Evolutionary conservation across 2,888 invertebrate genomes (phyloP), one percentile per base, ranked within the genome.

Genomic region (Perizoma flavofasciatum): DNA sequence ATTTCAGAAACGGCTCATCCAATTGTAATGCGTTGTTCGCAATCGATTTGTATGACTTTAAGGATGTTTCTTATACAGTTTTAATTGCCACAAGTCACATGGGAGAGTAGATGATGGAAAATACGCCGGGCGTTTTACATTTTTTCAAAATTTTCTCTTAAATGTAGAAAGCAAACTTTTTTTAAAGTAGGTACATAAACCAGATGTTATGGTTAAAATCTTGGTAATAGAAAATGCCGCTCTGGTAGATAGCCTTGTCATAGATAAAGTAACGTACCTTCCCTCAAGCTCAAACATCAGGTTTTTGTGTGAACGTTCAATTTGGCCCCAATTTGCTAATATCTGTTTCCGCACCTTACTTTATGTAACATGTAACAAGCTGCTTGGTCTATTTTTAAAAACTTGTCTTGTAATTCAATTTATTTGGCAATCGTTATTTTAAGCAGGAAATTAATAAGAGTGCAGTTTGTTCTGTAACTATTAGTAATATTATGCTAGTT

Each of bases 251-350:
- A 47, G 46, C 58, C 64, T 61, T 55, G 64, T 53, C 34, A 50
- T 48, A 55, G 35, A 32, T 54, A 37, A 5, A n/a, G n/a, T 35
- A 49, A 49, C 54, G 59, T 59, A 61, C 64, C 65, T 61, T 67
- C 64, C 63, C 59, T 60, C 50, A 63, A 62, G 63, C 61, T 67
- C 61, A 64, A 63, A 68, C 68, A 63, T 67, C 66, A 67, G 64
- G 68, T 73, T 77, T 77, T 75, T 75, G 71, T 72, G 68, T 65
- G 59, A 65, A 71, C 72, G 69, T 69, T 77, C 76, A 72, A 74
- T 74, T 80, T 82, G 72, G 82, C 75, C 77, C 83, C 78, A 79
- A 84, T 82, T 86, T 84, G 81, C 75, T 75, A 83, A 83, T 84
- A 79, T 79, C 73, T 75, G 67, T 75, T 75, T 74, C 77, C 79